Conservation (phyloP, 1,140 invertebrate genomes). For the Lasioglossum albipes region DNA sequence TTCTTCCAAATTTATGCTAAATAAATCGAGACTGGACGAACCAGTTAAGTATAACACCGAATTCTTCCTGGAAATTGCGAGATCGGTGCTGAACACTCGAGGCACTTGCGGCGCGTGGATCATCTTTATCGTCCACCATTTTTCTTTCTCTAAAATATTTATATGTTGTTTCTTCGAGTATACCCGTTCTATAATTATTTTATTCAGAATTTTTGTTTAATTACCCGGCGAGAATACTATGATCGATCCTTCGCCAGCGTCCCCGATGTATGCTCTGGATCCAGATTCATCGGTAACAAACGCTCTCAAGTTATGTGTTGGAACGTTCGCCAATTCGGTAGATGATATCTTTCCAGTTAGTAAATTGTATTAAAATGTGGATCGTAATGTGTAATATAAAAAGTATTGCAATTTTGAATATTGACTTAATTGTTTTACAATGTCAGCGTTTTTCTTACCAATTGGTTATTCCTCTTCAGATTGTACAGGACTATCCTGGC, state of each 20-base stretch:
- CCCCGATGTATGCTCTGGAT: conserved; percentile 53
- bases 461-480: conserved; percentile 56
- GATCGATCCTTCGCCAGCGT: conserved; percentile 64
- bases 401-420: too few relatives aligned
- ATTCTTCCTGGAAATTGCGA: conserved; percentile 58
- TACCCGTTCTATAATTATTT: neutral
- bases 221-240: conserved; percentile 58
- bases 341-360: conserved; percentile 12
- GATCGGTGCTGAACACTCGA: conserved; percentile 48
- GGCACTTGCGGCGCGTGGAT: conserved; percentile 40
- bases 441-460: conserved; percentile 38
- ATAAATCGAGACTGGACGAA: conserved; percentile 52
- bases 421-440: too few relatives aligned
- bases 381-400: too few relatives aligned
- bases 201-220: neutral
- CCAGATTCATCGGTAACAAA: conserved; percentile 59
- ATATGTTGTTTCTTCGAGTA: too few relatives aligned
- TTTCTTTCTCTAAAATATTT: conserved; percentile 38
- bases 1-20: conserved; percentile 54
- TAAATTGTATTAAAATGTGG: neutral
- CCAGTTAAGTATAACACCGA: conserved; percentile 59
- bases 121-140: conserved; percentile 64
- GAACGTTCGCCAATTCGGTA: conserved; percentile 39
- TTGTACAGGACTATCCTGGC: conserved; percentile 64
- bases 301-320: conserved; percentile 42